Percentiles rank a stretch among this genome's conserved stretches.
These are phyloP conservation scores for Morelia viridis DNA, from an alignment of 2,797 vertebrate species.

Conservation along the genomic window DNA sequence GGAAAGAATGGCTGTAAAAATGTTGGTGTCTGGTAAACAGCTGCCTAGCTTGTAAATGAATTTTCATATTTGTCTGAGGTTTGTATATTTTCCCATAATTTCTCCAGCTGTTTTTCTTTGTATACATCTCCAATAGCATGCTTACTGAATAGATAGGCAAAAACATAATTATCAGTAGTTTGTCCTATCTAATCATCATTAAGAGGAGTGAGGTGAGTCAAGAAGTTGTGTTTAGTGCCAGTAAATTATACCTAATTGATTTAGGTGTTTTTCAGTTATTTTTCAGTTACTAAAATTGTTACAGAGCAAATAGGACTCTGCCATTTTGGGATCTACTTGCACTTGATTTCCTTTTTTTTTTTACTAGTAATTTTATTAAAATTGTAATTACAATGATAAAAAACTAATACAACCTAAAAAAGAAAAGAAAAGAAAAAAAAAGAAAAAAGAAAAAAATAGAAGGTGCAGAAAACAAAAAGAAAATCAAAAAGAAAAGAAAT, in stretches of 20 bases:
- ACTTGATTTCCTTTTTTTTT: not conserved
- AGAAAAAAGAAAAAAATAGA: too few species aligned
- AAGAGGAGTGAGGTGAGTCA: not conserved
- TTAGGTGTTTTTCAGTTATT: not conserved
- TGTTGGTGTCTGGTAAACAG: not conserved
- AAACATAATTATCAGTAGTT: not conserved
- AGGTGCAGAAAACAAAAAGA: too few species aligned
- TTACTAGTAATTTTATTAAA: too few species aligned
- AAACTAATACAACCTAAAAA: too few species aligned
- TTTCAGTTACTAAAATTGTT: not conserved
- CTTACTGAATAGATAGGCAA: not conserved
- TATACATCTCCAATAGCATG: not conserved
- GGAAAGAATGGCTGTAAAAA: constrained; percentile 6
- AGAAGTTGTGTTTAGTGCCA: not conserved
- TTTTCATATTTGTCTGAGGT: not conserved
- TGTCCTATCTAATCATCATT: not conserved
- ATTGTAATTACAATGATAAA: too few species aligned
- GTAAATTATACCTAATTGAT: not conserved
- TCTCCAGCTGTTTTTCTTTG: not conserved
- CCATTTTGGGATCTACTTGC: not conserved
- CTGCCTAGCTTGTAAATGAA: not conserved
- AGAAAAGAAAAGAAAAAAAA: too few species aligned
- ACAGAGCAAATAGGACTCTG: not conserved
- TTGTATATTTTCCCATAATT: not conserved
- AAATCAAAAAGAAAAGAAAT: too few species aligned